Percentiles rank a stretch among this genome's conserved stretches.
Conservation (phyloP, 2,113 vertebrate genomes). For the Albula glossodonta region DNA sequence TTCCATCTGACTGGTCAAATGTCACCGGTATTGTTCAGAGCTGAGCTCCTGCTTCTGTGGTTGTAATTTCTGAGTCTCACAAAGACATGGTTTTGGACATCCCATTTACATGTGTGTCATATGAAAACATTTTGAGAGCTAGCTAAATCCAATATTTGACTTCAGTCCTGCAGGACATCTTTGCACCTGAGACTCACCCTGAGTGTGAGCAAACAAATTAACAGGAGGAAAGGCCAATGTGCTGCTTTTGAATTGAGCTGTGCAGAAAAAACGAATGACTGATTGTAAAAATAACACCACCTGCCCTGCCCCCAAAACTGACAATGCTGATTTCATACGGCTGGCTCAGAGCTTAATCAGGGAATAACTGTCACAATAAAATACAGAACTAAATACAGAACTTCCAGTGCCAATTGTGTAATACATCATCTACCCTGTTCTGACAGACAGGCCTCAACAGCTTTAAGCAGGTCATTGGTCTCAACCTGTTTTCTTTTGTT, state of each 20-base stretch:
- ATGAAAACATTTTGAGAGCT: too few relatives aligned
- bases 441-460: background rate
- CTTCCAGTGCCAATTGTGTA: background rate
- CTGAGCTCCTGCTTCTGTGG: too few relatives aligned
- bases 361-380: background rate
- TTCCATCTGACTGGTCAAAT: too few relatives aligned
- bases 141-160: too few relatives aligned
- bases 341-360: background rate
- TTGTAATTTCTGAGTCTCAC: too few relatives aligned
- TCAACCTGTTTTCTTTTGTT: too few relatives aligned
- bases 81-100: too few relatives aligned
- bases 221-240: background rate
- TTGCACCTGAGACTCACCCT: background rate
- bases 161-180: too few relatives aligned
- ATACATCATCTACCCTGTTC: background rate
- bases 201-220: background rate
- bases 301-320: background rate
- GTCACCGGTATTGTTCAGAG: too few relatives aligned
- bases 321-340: background rate
- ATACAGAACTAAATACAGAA: background rate
- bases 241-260: background rate
- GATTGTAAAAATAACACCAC: slow-evolving; percentile 3
- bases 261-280: slow-evolving; percentile 2
- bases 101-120: too few relatives aligned
- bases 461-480: too few relatives aligned